Evolutionary conservation across 2,797 vertebrate species (phyloP).

Genomic region (Sebastolobus alascanus): DNA sequence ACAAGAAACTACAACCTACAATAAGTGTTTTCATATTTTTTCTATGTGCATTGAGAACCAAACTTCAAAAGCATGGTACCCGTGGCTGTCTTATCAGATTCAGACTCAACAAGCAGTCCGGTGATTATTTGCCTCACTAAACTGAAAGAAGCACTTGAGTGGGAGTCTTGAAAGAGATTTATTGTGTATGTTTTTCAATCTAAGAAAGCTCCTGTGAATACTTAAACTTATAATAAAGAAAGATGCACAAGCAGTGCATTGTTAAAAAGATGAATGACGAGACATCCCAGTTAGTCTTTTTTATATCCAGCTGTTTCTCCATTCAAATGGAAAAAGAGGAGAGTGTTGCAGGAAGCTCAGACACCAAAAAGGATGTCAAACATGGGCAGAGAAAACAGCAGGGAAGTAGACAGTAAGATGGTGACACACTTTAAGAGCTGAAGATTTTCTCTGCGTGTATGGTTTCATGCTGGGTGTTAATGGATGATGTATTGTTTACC

Average conservation of each 20-base stretch:
- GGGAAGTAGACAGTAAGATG: slow-evolving; percentile 12
- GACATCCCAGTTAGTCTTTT: not conserved
- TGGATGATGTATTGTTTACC: slow-evolving; percentile 41
- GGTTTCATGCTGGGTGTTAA: slow-evolving; percentile 41
- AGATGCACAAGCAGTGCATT: not conserved
- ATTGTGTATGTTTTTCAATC: slow-evolving; percentile 2
- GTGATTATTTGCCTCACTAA: not conserved
- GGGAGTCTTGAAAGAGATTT: slow-evolving; percentile 8
- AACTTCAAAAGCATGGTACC: slow-evolving; percentile 1
- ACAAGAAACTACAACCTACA: not conserved
- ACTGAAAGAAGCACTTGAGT: not conserved
- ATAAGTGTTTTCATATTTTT: not conserved
- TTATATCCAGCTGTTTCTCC: slow-evolving; percentile 8
- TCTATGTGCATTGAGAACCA: not conserved
- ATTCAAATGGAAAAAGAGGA: slow-evolving; percentile 11
- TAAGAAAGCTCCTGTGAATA: slow-evolving; percentile 4
- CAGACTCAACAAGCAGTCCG: not conserved
- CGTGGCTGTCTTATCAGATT: not conserved
- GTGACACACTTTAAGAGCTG: slow-evolving; percentile 36
- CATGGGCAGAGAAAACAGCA: slow-evolving; percentile 37
- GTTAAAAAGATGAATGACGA: slow-evolving; percentile 2
- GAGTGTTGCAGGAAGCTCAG: slow-evolving; percentile 4
- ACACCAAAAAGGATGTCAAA: slow-evolving; percentile 29
- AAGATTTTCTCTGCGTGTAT: slow-evolving; percentile 13
- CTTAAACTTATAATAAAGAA: slow-evolving; percentile 8